phyloP scores from a whole-genome alignment of 92 coral and sea anemone species.

The Epizoanthus ramosus region DNA sequence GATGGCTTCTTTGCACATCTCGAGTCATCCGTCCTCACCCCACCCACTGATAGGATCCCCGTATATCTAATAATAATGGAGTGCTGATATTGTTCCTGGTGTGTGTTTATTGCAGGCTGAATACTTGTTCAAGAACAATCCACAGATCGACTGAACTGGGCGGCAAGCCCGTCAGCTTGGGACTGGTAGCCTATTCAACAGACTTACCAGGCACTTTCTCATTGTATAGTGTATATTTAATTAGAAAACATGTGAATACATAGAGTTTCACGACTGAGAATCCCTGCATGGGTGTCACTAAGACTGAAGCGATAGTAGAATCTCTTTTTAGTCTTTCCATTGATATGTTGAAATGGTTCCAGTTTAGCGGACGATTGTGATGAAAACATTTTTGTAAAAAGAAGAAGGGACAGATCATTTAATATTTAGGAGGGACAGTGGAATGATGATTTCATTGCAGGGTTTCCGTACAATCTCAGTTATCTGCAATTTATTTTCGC shows the following conservation, averaged over 20 bases:
- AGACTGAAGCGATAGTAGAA: background rate
- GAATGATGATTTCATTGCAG: too few species aligned
- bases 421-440: too few species aligned
- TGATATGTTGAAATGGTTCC: too few species aligned
- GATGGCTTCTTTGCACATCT: too few species aligned
- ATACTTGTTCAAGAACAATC: slow-evolving; percentile 95
- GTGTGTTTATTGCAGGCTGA: slow-evolving; percentile 78
- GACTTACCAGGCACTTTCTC: background rate
- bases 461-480: too few species aligned
- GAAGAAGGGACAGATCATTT: too few species aligned
- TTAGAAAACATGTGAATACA: slow-evolving; percentile 5
- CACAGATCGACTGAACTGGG: slow-evolving; percentile 80
- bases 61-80: background rate
- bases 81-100: background rate
- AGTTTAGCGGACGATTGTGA: too few species aligned
- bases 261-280: background rate
- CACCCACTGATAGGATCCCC: too few species aligned
- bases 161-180: slow-evolving; percentile 7
- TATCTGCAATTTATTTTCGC: too few species aligned
- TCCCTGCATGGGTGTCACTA: background rate
- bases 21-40: too few species aligned
- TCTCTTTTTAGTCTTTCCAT: background rate
- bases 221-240: slow-evolving; percentile 17
- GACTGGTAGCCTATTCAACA: slow-evolving; percentile 29
- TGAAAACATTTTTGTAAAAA: too few species aligned